phyloP scores from a whole-genome alignment of 2,797 vertebrate species.

The Gallinago stenura region DNA sequence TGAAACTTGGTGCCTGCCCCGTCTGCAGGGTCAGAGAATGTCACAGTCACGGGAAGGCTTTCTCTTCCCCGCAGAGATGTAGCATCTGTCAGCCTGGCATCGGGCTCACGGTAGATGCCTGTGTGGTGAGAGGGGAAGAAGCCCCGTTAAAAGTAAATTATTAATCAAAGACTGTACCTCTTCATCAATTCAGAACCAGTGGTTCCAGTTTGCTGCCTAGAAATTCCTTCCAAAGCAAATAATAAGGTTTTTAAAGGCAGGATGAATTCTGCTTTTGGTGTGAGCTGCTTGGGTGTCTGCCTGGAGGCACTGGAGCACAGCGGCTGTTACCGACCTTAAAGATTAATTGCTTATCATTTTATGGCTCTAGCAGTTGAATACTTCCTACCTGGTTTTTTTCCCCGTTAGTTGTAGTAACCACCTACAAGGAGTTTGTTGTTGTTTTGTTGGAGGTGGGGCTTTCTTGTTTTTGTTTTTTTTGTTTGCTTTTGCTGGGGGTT shows the following conservation, averaged over 20 bases:
- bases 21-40: background rate
- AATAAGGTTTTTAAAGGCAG: background rate
- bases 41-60: rapidly evolving
- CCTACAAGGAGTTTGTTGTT: background rate
- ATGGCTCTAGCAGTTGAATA: background rate
- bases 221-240: background rate
- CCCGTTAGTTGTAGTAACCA: background rate
- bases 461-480: background rate
- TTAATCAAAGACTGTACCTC: background rate
- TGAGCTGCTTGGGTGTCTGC: background rate
- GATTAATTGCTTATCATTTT: background rate
- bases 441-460: background rate
- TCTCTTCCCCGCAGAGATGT: background rate
- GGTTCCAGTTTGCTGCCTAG: background rate
- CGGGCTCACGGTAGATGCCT: background rate
- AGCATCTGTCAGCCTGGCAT: conserved; percentile 6
- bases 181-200: background rate
- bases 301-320: background rate
- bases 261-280: background rate
- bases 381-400: background rate
- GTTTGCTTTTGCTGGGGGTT: background rate
- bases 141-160: background rate
- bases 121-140: background rate
- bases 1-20: background rate
- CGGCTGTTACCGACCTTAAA: background rate